These are phyloP conservation scores for Leptinotarsa peninsularis DNA, from an alignment of 2,888 invertebrate genomes.

Conservation along the genomic window DNA sequence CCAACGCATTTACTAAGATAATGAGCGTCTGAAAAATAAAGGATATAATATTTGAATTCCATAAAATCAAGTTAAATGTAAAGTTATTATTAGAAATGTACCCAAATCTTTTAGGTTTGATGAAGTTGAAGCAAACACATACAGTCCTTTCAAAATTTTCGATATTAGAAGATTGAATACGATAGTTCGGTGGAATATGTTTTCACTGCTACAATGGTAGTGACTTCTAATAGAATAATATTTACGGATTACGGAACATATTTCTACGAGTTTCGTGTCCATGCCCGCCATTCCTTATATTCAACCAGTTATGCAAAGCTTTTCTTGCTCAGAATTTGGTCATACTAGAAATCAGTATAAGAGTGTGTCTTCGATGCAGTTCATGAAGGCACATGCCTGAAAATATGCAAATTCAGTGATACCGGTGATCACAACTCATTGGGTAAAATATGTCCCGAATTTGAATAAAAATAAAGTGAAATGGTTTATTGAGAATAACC, in stretches of 20 bases:
- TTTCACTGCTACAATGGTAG: constrained; percentile 7
- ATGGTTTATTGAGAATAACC: constrained; percentile 14
- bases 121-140: neutral
- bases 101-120: constrained; percentile 3
- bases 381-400: neutral
- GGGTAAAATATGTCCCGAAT: neutral
- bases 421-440: neutral
- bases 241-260: neutral
- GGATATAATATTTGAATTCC: constrained; percentile 26
- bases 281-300: neutral
- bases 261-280: constrained; percentile 9
- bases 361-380: neutral
- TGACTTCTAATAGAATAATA: constrained; percentile 20
- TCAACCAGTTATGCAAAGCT: constrained; percentile 25
- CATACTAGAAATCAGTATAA: constrained; percentile 28
- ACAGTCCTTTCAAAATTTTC: neutral
- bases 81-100: constrained; percentile 10
- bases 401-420: neutral
- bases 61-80: constrained; percentile 22
- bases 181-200: neutral
- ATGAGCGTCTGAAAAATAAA: neutral
- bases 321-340: constrained; percentile 21
- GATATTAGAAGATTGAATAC: constrained; percentile 29
- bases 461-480: constrained; percentile 16
- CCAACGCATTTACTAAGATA: neutral